Evolutionary conservation across 2,797 vertebrate genomes (phyloP), one percentile per base, ranked within the genome.

Genomic region (Gorsachius magnificus): DNA sequence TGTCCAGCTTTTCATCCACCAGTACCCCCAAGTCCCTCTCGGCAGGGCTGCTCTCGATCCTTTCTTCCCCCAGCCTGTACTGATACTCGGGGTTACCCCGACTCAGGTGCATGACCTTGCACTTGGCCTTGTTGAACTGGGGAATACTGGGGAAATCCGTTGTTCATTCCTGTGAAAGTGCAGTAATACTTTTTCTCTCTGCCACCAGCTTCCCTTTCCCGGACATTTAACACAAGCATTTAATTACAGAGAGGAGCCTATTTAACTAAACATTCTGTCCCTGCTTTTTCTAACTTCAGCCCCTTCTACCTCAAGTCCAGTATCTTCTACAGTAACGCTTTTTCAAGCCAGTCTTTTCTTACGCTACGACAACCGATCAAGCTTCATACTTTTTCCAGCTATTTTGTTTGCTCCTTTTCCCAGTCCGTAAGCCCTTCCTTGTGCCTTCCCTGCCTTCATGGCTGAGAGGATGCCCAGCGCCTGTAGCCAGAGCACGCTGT

Each of bases 331-430:
- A 80, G 24, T 25, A 33, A 54, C 19, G 8, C 22, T 24, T 57
- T 57, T 18, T 31, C 56, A 72, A 57, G 60, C n/a, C 3, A 3
- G 7, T 17, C 4, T 5, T 56, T 76, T 82, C 33, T 66, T 57
- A 24, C 3, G 58, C 13, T 11, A 3, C 4, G 8, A n/a, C 17
- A 16, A 57, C 22, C 3, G 5, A 1, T 12, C 1, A 0, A 64
- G 50, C 19, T 20, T 29, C 57, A 13, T 38, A 13, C 36, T 16
- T 68, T 60, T 46, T 11, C 31, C 9, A 8, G 0, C 21, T 48
- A 1, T 33, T 45, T 28, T 10, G 11, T 74, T 53, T 65, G 35
- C 29, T 57, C 25, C 11, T 69, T 24, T 77, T 46, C 41, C 36
- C 2, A 3, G 10, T 5, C 29, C 11, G 0, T 25, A 35, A 35